A percentile compares a stretch with the other conserved stretches of the same genome.
These are phyloP conservation scores for Hoplostethus atlanticus DNA, from an alignment of 2,797 vertebrate species.

Conservation along the genomic window DNA sequence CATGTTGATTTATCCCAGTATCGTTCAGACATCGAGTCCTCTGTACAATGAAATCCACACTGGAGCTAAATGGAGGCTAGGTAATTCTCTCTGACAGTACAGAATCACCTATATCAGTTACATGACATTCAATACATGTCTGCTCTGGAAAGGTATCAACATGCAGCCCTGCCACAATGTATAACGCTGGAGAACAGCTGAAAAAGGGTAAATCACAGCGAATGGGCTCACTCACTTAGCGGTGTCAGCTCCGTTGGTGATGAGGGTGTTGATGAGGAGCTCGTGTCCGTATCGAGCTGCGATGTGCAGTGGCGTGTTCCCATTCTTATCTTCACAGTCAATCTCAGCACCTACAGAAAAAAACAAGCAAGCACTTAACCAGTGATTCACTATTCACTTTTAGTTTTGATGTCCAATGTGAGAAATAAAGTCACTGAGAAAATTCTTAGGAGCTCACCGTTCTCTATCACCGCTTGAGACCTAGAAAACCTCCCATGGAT, in stretches of 20 bases:
- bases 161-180: background rate
- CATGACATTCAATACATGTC: constrained; percentile 4
- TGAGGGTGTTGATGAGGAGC: constrained; percentile 97
- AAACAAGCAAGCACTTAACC: constrained; percentile 29
- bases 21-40: background rate
- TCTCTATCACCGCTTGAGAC: constrained; percentile 98
- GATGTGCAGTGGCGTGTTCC: constrained; percentile 98
- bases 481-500: constrained; percentile 99
- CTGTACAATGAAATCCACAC: background rate
- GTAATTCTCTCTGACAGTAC: background rate
- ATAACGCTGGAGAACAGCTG: constrained; percentile 6
- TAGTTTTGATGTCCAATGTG: constrained; percentile 8
- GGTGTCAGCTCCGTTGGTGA: constrained; percentile 95
- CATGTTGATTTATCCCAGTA: background rate
- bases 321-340: constrained; percentile 98
- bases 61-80: background rate
- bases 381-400: constrained; percentile 13
- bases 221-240: constrained; percentile 90
- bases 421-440: constrained; percentile 15
- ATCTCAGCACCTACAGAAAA: constrained; percentile 91
- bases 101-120: constrained; percentile 10
- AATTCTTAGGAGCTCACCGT: constrained; percentile 84
- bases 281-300: constrained; percentile 98
- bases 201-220: constrained; percentile 1
- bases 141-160: constrained; percentile 6